Base-by-base conservation (phyloP, 2,888 invertebrate genomes). In the Hyppa rectilinea region DNA sequence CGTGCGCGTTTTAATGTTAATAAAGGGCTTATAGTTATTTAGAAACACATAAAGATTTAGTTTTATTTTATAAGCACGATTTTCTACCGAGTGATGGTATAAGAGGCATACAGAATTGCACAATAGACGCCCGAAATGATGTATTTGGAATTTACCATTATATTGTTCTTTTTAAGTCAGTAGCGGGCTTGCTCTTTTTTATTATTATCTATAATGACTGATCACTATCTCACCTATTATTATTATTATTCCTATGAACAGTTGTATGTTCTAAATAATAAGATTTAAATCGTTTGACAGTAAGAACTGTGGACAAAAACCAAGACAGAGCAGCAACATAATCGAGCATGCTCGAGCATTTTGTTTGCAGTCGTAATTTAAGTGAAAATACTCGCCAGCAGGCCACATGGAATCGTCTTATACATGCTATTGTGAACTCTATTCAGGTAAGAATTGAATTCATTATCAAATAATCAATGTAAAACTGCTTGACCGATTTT, bases 61-160 rank as follows among this genome's bases (percentile, higher is more conserved):
- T 80, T 73, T 78, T 80, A 80, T 80, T 65, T 70, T 59, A 45
- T 45, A 59, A 70, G 70, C 77, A 70, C 81, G 77, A 76, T 76
- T 81, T 70, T 81, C 53, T 55, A 52, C 34, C n/a, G 10, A 50
- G 1, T 29, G 10, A 40, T 38, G 50, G 26, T 31, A 0, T 52
- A 60, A 74, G 43, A 53, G 43, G 47, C 43, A 23, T 52, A 52
- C 34, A 36, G 14, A 50, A 45, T 58, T 26, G 23, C 61, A 36
- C 34, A 34, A 23, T 29, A 60, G 62, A 50, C 5, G 50, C 4
- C 26, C 34, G 10, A 62, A 43, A 50, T 70, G 4, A 43, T 55
- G 14, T 40, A 10, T 70, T 71, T 50, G 36, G 43, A 36, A 61
- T 60, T 60, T 29, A 36, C 12, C 29, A 29, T 62, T 38, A 14